Conservation (phyloP, 2,888 invertebrate genomes). For the Ceriagrion tenellum region DNA sequence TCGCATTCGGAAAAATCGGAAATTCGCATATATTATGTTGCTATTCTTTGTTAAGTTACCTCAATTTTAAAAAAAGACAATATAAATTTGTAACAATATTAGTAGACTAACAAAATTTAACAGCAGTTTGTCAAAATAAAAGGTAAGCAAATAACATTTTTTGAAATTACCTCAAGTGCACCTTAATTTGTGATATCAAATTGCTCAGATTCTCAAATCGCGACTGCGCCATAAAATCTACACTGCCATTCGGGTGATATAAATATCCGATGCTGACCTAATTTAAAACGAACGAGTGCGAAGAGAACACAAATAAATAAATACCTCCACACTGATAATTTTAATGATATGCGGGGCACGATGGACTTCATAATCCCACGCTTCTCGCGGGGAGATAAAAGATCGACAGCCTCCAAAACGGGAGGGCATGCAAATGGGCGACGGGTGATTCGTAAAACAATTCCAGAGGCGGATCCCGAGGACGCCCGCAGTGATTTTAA, state of each 20-base stretch:
- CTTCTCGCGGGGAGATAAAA: neutral
- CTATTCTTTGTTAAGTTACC: too few relatives aligned
- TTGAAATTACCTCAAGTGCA: too few relatives aligned
- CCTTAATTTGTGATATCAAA: too few relatives aligned
- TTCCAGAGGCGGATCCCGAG: neutral
- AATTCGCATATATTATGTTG: too few relatives aligned
- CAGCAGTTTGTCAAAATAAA: too few relatives aligned
- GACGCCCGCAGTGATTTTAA: neutral
- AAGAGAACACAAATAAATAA: neutral
- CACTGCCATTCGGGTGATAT: neutral
- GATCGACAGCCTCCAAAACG: neutral
- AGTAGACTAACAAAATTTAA: too few relatives aligned
- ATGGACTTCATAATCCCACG: neutral
- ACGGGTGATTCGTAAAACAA: neutral
- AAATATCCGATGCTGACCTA: neutral
- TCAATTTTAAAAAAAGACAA: too few relatives aligned
- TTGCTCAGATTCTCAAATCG: too few relatives aligned
- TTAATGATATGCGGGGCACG: neutral
- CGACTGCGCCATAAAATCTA: neutral
- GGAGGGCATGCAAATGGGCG: neutral
- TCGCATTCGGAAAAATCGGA: too few relatives aligned
- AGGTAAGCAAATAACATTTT: too few relatives aligned
- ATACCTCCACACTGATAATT: neutral
- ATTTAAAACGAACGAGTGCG: neutral
- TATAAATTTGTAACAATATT: too few relatives aligned